phyloP scores from a whole-genome alignment of 1,140 invertebrate genomes.

The Cylas formicarius region DNA sequence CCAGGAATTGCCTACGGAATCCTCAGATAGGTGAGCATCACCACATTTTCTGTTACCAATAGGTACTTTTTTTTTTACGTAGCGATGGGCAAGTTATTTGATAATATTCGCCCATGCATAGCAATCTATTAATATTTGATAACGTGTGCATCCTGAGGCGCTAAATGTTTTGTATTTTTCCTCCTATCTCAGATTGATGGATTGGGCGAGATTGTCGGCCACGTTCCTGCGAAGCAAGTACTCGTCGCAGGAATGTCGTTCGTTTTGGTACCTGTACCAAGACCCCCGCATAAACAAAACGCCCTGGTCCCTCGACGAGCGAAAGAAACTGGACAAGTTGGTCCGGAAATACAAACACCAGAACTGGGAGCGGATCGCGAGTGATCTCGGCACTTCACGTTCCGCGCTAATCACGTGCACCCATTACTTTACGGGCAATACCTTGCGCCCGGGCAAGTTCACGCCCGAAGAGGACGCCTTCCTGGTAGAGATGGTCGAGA shows the following conservation, averaged over 20 bases:
- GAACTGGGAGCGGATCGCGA: conserved; percentile 58
- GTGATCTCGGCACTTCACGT: conserved; percentile 46
- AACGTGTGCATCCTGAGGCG: too few species aligned
- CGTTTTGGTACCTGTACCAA: conserved; percentile 60
- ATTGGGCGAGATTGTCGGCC: too few species aligned
- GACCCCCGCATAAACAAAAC: conserved; percentile 57
- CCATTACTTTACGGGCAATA: conserved; percentile 50
- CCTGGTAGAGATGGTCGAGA: conserved; percentile 48
- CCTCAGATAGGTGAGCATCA: too few species aligned
- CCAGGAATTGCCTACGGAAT: conserved; percentile 13
- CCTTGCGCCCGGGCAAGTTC: conserved; percentile 46
- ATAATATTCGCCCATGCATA: too few species aligned
- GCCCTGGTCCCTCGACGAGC: conserved; percentile 54
- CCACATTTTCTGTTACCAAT: too few species aligned
- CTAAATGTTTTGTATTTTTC: too few species aligned
- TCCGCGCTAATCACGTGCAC: conserved; percentile 61
- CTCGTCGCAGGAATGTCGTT: conserved; percentile 49
- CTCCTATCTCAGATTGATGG: too few species aligned
- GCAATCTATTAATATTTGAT: too few species aligned
- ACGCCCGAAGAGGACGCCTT: conserved; percentile 52
- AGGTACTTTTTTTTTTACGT: too few species aligned
- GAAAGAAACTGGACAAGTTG: conserved; percentile 44
- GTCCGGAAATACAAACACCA: conserved; percentile 46
- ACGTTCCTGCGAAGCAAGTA: too few species aligned
- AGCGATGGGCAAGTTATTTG: too few species aligned